Percentiles rank a stretch among this genome's conserved stretches.
phyloP scores from a whole-genome alignment of 2,888 invertebrate genomes.

The Scaptomyza polygonia region DNA sequence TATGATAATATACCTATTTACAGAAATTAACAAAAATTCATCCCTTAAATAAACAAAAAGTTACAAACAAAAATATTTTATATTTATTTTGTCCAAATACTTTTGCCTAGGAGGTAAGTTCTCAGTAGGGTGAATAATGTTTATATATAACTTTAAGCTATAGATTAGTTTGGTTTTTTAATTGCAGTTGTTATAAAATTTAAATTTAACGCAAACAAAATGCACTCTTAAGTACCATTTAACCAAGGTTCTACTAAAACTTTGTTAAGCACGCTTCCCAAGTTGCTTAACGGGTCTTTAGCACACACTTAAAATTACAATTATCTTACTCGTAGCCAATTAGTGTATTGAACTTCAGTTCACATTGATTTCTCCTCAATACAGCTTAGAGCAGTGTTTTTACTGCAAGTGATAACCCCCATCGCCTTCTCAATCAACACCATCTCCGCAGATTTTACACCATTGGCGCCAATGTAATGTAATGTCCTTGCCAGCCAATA shows the following conservation, averaged over 20 bases:
- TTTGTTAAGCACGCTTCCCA: not conserved
- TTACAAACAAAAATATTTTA: no score
- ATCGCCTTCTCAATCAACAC: not conserved
- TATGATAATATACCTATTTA: no score
- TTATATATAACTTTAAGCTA: no score
- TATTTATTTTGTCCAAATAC: no score
- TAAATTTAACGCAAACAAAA: not conserved
- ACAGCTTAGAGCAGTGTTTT: constrained; percentile 15
- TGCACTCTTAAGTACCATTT: not conserved
- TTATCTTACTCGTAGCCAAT: constrained; percentile 14
- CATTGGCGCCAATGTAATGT: constrained; percentile 21
- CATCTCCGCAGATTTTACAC: not conserved
- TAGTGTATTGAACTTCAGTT: constrained; percentile 31
- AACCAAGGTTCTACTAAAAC: not conserved
- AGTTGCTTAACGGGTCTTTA: not conserved
- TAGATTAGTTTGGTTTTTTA: no score
- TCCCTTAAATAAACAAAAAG: no score
- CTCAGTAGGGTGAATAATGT: no score
- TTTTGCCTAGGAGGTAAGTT: no score
- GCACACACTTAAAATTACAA: constrained; percentile 7
- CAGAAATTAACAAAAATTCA: no score
- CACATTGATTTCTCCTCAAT: constrained; percentile 1
- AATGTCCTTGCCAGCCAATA: constrained; percentile 25
- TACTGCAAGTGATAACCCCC: constrained; percentile 22
- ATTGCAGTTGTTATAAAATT: not conserved